phyloP scores from a whole-genome alignment of 2,888 invertebrate species.

The Agonopterix subpropinquella region DNA sequence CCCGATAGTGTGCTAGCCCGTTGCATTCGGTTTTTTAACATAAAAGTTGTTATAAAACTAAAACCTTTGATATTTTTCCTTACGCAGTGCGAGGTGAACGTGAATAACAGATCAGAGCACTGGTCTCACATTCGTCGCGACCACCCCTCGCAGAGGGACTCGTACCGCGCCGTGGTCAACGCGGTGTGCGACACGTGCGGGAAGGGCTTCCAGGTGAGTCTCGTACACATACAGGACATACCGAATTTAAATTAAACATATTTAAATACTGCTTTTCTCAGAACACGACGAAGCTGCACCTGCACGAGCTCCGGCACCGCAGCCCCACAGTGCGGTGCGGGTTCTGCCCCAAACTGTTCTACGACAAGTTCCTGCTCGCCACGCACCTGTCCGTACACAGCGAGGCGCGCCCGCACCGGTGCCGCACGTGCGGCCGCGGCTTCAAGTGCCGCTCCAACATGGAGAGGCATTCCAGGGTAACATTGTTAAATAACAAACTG shows the following conservation, averaged over 20 bases:
- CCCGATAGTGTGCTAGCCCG: too few relatives aligned
- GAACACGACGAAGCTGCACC: conserved; percentile 23
- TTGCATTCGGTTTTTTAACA: too few relatives aligned
- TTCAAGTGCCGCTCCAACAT: conserved; percentile 21
- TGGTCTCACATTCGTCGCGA: conserved; percentile 20
- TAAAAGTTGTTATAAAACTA: too few relatives aligned
- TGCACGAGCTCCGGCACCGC: conserved; percentile 25
- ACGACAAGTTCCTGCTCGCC: conserved; percentile 24
- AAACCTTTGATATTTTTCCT: too few relatives aligned
- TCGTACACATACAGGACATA: too few relatives aligned
- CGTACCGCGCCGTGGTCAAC: conserved; percentile 21
- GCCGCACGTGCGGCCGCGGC: conserved; percentile 18
- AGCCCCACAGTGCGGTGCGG: conserved; percentile 17
- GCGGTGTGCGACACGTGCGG: conserved; percentile 31
- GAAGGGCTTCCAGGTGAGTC: conserved; percentile 28
- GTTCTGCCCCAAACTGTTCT: conserved; percentile 21
- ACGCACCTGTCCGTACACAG: conserved; percentile 21
- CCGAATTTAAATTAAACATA: too few relatives aligned
- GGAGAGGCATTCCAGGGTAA: conserved; percentile 20
- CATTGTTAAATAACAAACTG: too few relatives aligned
- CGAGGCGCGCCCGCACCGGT: conserved; percentile 17
- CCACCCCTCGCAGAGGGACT: conserved; percentile 18
- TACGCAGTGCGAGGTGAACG: conserved; percentile 19
- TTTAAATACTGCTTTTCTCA: too few relatives aligned
- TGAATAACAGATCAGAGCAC: conserved; percentile 22